Evolutionary conservation across 2,888 invertebrate genomes (phyloP), one percentile per base, ranked within the genome.

Genomic region (Epirrita christyi): DNA sequence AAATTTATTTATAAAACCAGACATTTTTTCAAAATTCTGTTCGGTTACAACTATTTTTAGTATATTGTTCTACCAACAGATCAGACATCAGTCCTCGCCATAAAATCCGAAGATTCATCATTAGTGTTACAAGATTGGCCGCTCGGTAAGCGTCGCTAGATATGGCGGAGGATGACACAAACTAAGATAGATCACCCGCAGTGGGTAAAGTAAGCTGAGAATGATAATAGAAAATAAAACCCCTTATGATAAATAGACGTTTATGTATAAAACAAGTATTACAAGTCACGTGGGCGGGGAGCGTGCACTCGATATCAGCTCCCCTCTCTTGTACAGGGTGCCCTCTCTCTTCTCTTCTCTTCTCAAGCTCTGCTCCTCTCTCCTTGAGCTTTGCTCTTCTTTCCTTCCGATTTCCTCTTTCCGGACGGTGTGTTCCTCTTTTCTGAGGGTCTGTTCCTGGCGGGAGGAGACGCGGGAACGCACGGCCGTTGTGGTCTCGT

Each of bases 291-390:
- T 83, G 55, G 85, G 84, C 56, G 80, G 85, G 49, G 83, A 76
- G 46, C 93, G 94, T 60, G 96, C 96, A 85, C 96, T 96, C 41
- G 96, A 96, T 73, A 97, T 97, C 55, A 97, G 89, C 84, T 96
- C 96, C 60, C 96, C 94, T 62, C 97, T 90, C 85, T 97, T 97
- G 93, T 96, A 97, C 14, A 96, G 94, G 50, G 93, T 86, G 61
- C 71, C 73, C 61, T 69, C 77, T 57, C 76, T 78, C 68, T 76
- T 70, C 62, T 77, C 78, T 14, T 63, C 78, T 78, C 68, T 76
- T 70, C 65, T 76, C 76, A 28, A 28, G 48, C 67, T 75, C 53
- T 68, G 86, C 57, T 93, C 67, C 10, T 69, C 56, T 57, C 62
- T 67, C 59, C 73, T 44, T 59, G 53, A 50, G 55, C 67, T 53